These are phyloP conservation scores for Pheosia tremula DNA, from an alignment of 2,888 invertebrate species.

Conservation along the genomic window DNA sequence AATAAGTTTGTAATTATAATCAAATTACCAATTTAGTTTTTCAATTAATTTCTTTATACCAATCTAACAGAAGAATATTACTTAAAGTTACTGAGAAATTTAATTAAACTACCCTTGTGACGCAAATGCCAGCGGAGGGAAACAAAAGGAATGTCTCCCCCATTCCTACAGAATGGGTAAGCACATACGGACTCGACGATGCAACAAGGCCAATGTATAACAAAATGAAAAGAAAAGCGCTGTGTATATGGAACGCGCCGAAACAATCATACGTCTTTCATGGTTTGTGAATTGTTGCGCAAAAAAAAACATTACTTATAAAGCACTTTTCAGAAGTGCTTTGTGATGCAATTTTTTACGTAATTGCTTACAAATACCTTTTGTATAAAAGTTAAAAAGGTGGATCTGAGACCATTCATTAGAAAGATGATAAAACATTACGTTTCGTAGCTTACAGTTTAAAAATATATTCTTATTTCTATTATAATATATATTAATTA, in stretches of 20 bases:
- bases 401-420: not conserved
- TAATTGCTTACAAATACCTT: not conserved
- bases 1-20: not conserved
- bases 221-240: constrained; percentile 4
- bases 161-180: constrained; percentile 12
- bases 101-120: constrained; percentile 28
- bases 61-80: constrained; percentile 10
- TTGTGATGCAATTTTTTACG: not conserved
- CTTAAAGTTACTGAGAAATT: constrained; percentile 30
- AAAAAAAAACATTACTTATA: not conserved
- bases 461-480: too few species aligned
- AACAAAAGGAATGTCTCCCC: constrained; percentile 18
- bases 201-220: constrained; percentile 11
- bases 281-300: not conserved
- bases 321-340: too few species aligned
- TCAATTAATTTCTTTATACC: too few species aligned
- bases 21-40: too few species aligned
- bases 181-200: constrained; percentile 9
- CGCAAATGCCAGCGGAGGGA: constrained; percentile 8
- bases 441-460: not conserved
- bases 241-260: not conserved
- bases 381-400: not conserved
- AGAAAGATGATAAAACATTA: not conserved
- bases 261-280: not conserved
- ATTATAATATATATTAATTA: too few species aligned